Base-by-base conservation (phyloP, 2,797 vertebrate species). In the Petrocephalus sullivani region DNA sequence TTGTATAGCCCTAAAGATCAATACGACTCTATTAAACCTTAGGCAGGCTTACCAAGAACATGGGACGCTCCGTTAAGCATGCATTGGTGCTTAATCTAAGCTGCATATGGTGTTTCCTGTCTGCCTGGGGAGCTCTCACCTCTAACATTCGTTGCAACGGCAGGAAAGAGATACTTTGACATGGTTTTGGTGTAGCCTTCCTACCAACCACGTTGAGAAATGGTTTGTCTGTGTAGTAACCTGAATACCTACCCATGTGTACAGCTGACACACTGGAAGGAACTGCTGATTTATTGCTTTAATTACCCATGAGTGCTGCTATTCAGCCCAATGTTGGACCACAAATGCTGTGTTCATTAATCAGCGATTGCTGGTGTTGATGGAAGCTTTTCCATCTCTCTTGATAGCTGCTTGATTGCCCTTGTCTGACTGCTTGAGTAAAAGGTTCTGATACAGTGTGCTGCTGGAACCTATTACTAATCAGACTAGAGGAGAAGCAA, bases 201-300 rank as follows among this genome's bases (percentile, higher is more conserved):
- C 71, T 51, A 28, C 23, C 82, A 12, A 28, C 49, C 82, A 28
- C 14, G 5, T 28, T 51, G 82, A 85, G 53, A 28, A 56, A 78
- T 56, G 28, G 53, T 10, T 85, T 1, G 28, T 85, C 49, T 28
- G 51, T 53, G 49, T 56, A 28, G 82, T 8, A 53, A 54, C 21
- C 51, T 85, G 53, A 85, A 54, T 54, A 85, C 53, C 21, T 16
- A 56, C 82, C 82, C 82, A 53, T 28, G 82, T 56, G 53, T 14
- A 56, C 19, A 33, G 53, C 82, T 54, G 82, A 56, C 82, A 54
- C 12, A 54, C 21, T 9, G 10, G 82, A 16, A 84, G 23, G 82
- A 84, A 84, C 12, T 21, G 8, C 23, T 85, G 82, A 85, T 85
- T 54, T 85, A 85, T 85, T 85, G 82, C 82, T 56, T 85, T 85